Base-by-base conservation (phyloP, 2,113 vertebrate species). In the Zosterops hypoxanthus region DNA sequence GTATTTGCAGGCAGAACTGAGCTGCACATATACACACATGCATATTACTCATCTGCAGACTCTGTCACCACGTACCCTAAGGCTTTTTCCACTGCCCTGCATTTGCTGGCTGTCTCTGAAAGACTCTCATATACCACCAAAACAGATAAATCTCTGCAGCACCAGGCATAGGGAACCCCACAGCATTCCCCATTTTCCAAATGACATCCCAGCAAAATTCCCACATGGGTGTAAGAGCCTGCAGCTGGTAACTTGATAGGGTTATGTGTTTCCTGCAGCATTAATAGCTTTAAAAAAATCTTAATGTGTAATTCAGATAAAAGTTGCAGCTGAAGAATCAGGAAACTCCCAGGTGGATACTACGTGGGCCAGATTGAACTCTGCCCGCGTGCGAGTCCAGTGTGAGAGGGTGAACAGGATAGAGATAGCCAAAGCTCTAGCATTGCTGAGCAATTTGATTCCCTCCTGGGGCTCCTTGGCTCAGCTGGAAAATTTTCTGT, bases 171-270 rank as follows among this genome's bases (percentile, higher is more conserved):
- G 29, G 26, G 12, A 64, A 8, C 11, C 19, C 22, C 22, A 65
- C 1, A 6, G 22, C 0, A 0, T 12, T 12, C 12, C 53, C 15
- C 0, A 0, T 8, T 79, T 85, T 52, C 59, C 2, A 2, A 57
- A 31, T 22, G 31, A 4, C 33, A 69, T 18, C 18, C 31, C 50
- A 69, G 44, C 3, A 65, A 86, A 91, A 82, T 24, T 49, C 20
- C 39, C 12, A 4, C 7, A 1, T 4, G 12, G 39, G 33, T 75
- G 56, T 76, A 46, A 50, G 34, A 94, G 50, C 6, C 42, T 59
- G 42, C 1, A 0, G 11, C 12, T 87, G 23, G 59, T 75, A 90
- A 34, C 21, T 33, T 76, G 57, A 16, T 26, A 29, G 1, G 3
- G 20, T 41, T 44, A 33, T 19, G 4, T 36, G 16, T 83, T 86